phyloP scores from a whole-genome alignment of 2,797 vertebrate species.

The Peromyscus melanophrys region DNA sequence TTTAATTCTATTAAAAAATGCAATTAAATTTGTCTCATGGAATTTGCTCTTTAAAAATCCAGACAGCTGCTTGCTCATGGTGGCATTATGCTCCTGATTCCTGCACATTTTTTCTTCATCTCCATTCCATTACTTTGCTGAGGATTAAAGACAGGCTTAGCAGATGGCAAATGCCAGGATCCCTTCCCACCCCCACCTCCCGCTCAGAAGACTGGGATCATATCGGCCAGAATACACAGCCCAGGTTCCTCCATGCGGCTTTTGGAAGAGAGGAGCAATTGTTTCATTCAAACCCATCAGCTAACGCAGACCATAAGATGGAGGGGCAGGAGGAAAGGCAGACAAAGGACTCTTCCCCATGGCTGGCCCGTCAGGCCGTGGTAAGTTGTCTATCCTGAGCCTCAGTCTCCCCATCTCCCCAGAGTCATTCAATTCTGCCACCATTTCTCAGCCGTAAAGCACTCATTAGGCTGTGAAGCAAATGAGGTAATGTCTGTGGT shows the following conservation, averaged over 20 bases:
- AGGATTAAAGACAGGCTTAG: conserved; percentile 87
- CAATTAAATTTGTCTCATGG: conserved; percentile 87
- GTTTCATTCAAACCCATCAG: conserved; percentile 68
- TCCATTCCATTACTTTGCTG: conserved; percentile 87
- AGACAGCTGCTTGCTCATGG: conserved; percentile 87
- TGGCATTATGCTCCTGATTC: conserved; percentile 86
- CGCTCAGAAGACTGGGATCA: conserved; percentile 72
- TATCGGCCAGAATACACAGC: conserved; percentile 68
- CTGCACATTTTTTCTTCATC: conserved; percentile 83
- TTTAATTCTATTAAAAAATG: conserved; percentile 85
- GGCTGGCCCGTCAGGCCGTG: not conserved
- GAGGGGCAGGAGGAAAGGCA: conserved; percentile 1
- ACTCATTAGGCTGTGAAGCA: conserved; percentile 80
- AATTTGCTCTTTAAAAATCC: conserved; percentile 88
- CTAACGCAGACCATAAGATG: conserved; percentile 41
- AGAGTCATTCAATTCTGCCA: conserved; percentile 43
- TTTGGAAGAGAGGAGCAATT: conserved; percentile 64
- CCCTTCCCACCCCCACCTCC: conserved; percentile 71
- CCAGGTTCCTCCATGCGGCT: conserved; percentile 65
- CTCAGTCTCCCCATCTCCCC: conserved; percentile 80
- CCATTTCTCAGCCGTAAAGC: conserved; percentile 81
- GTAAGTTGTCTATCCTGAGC: not conserved
- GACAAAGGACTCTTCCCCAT: not conserved
- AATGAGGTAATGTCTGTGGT: conserved; percentile 87
- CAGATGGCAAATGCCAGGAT: conserved; percentile 87